A percentile compares a stretch with the other conserved stretches of the same genome.
phyloP scores from a whole-genome alignment of 2,888 invertebrate species.

The Scaeva pyrastri region DNA sequence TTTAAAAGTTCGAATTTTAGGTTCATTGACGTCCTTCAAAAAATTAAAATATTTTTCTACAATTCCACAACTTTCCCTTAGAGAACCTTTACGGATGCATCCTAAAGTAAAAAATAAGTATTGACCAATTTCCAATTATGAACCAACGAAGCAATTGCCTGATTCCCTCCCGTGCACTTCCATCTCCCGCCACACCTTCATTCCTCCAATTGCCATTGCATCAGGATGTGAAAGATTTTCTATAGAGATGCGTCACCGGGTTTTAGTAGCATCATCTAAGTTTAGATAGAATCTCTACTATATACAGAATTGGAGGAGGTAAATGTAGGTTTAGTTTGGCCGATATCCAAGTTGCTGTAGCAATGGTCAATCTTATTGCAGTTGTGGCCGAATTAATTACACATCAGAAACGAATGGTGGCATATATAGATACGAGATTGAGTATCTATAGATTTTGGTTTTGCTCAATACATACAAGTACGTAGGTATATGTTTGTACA shows the following conservation, averaged over 20 bases:
- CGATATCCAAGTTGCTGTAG: constrained; percentile 70
- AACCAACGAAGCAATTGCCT: constrained; percentile 55
- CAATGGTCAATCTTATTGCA: constrained; percentile 74
- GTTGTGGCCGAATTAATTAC: constrained; percentile 72
- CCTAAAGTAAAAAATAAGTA: constrained; percentile 30
- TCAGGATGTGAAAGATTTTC: constrained; percentile 19
- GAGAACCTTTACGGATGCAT: neutral
- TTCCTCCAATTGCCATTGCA: too few species aligned
- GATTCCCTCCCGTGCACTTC: neutral
- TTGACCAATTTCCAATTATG: constrained; percentile 71
- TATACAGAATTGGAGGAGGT: too few species aligned
- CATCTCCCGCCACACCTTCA: too few species aligned
- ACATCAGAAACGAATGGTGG: constrained; percentile 46
- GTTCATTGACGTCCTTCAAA: too few species aligned
- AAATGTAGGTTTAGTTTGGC: constrained; percentile 53
- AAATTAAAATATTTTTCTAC: neutral
- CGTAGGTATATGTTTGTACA: neutral
- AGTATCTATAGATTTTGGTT: constrained; percentile 33
- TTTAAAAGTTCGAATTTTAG: too few species aligned
- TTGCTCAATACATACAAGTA: too few species aligned
- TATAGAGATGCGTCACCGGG: constrained; percentile 36
- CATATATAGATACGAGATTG: too few species aligned
- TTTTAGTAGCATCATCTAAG: neutral
- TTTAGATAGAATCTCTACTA: neutral
- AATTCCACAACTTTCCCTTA: neutral